phyloP scores from a whole-genome alignment of 2,797 vertebrate species.

The Australoheros facetus region DNA sequence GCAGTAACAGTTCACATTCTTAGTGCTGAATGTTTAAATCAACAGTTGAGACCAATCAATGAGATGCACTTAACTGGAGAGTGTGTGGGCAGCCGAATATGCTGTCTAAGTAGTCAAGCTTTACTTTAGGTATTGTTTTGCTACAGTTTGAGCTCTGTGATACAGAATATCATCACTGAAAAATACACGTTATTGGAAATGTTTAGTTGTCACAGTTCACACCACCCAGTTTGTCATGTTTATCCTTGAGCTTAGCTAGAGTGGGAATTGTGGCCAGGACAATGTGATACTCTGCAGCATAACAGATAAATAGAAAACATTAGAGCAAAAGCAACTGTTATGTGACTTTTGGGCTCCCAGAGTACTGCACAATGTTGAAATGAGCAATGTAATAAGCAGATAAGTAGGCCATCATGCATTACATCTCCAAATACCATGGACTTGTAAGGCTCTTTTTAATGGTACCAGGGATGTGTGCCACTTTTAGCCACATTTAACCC shows the following conservation, averaged over 20 bases:
- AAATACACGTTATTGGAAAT: neutral
- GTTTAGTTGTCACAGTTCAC: slow-evolving; percentile 23
- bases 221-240: slow-evolving; percentile 6
- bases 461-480: slow-evolving; percentile 68
- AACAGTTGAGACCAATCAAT: slow-evolving; percentile 52
- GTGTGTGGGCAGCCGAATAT: slow-evolving; percentile 8
- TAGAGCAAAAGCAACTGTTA: slow-evolving; percentile 76
- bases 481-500: slow-evolving; percentile 82
- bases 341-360: slow-evolving; percentile 51
- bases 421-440: slow-evolving; percentile 80
- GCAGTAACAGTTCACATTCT: slow-evolving; percentile 69
- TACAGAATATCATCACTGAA: neutral
- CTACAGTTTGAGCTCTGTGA: neutral
- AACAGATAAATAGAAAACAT: slow-evolving; percentile 69
- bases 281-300: slow-evolving; percentile 59
- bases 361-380: slow-evolving; percentile 54
- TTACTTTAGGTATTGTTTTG: neutral
- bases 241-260: slow-evolving; percentile 42
- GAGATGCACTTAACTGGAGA: slow-evolving; percentile 10
- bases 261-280: slow-evolving; percentile 40
- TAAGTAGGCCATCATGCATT: slow-evolving; percentile 72
- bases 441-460: slow-evolving; percentile 84
- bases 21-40: slow-evolving; percentile 75
- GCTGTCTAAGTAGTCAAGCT: neutral
- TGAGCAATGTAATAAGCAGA: slow-evolving; percentile 70